A percentile compares a stretch with the other conserved stretches of the same genome.
Conservation (phyloP, 37 sponge, comb jelly and placozoan species). For the Cladorhizidae sp. region DNA sequence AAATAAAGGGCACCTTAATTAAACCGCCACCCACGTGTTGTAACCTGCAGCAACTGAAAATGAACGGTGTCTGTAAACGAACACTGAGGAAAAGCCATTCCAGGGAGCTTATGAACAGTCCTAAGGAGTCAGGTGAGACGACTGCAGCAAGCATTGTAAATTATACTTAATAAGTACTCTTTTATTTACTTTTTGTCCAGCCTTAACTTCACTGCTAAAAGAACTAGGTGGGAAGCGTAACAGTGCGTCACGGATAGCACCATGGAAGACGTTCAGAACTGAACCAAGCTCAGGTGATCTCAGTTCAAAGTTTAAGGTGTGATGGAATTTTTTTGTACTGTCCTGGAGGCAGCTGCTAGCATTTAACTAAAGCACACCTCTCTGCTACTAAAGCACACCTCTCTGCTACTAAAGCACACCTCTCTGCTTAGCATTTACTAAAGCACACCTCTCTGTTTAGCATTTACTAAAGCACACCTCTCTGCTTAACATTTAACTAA, state of each 20-base stretch:
- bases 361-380: too few species aligned
- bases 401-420: too few species aligned
- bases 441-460: too few species aligned
- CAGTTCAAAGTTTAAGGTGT: too few species aligned
- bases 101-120: slow-evolving; percentile 31
- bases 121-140: slow-evolving; percentile 34
- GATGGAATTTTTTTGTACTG: too few species aligned
- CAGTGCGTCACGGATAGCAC: neutral
- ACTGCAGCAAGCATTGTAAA: neutral
- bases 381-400: too few species aligned
- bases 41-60: neutral
- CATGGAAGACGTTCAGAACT: slow-evolving; percentile 25
- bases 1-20: slow-evolving; percentile 18
- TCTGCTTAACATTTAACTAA: too few species aligned
- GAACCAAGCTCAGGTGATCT: slow-evolving; percentile 49
- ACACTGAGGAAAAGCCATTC: slow-evolving; percentile 17
- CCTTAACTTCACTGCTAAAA: slow-evolving; percentile 1
- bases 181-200: slow-evolving; percentile 1
- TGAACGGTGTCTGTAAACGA: too few species aligned
- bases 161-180: neutral
- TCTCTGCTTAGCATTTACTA: too few species aligned
- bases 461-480: too few species aligned
- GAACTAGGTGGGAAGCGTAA: slow-evolving; percentile 9
- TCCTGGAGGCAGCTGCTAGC: too few species aligned
- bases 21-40: too few species aligned